Evolutionary conservation across 1,140 invertebrate genomes (phyloP).

Genomic region (Cyrtorhinus lividipennis): DNA sequence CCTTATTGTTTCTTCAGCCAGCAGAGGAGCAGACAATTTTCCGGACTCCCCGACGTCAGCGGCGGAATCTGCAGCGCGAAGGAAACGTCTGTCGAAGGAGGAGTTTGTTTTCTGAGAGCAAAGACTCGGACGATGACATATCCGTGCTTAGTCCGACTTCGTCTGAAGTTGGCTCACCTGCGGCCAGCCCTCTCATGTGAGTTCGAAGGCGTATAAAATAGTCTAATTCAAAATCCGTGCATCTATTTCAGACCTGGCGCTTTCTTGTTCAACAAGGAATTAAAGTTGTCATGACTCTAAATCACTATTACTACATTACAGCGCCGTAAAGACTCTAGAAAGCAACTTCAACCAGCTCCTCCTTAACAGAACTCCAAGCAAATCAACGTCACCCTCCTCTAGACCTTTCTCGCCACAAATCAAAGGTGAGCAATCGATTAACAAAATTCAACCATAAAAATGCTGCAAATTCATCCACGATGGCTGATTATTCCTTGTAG

Average conservation of each 20-base stretch:
- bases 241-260: no score
- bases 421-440: not conserved
- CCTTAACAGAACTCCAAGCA: not conserved
- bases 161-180: not conserved
- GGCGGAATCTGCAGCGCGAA: not conserved
- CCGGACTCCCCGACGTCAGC: not conserved
- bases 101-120: not conserved
- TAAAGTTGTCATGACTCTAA: no score
- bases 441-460: no score
- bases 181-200: not conserved
- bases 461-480: no score
- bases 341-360: not conserved
- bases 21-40: no score
- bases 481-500: no score
- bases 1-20: no score
- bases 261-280: no score
- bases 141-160: not conserved
- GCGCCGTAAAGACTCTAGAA: not conserved
- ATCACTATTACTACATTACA: no score
- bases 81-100: not conserved
- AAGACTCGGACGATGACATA: not conserved
- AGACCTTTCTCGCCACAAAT: not conserved
- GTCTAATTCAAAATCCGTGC: no score
- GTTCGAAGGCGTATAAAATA: no score
- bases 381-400: not conserved